Evolutionary conservation across 2,797 vertebrate genomes (phyloP), one percentile per base, ranked within the genome.

Genomic region (Ctenochaetus hawaiiensis): DNA sequence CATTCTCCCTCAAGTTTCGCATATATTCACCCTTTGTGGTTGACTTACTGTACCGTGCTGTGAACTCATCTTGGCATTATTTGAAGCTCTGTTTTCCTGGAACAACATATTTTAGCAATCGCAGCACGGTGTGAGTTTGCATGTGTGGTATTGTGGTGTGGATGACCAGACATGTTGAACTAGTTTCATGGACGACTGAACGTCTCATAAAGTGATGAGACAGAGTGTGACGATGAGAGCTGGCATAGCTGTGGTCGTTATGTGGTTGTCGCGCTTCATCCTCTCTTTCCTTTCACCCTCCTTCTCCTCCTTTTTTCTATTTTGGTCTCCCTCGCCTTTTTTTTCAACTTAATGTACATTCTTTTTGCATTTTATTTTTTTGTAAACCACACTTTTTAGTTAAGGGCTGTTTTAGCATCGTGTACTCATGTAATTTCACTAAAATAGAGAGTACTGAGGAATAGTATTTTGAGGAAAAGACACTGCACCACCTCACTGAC

Each of bases 111-210:
- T 78, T 62, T 52, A 70, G 51, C 72, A 51, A 22, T 48, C 48
- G 64, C 39, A 8, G 13, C 17, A 41, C 47, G 23, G 12, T 12
- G 0, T 71, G 66, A 12, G 23, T 56, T 43, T 65, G 72, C 26
- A 20, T 67, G 61, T 68, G 75, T 67, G 76, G 69, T 54, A 45
- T 48, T 83, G 78, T 65, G 84, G 83, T 77, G 59, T 59, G 45
- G 72, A 80, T 78, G 83, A 86, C 62, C 49, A 52, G 69, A 86
- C 90, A 89, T 82, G 72, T 77, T 92, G 89, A 88, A 88, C 75
- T 57, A 62, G 74, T 87, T 93, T 88, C 73, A 85, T 75, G 81
- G 90, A 84, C 84, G 77, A 86, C 82, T 66, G 77, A 83, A 78
- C 26, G 67, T 86, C 79, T 87, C 73, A 23, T 87, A 79, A 90